These are phyloP conservation scores for Asteroscopus sphinx DNA, from an alignment of 2,888 invertebrate genomes.

Conservation along the genomic window DNA sequence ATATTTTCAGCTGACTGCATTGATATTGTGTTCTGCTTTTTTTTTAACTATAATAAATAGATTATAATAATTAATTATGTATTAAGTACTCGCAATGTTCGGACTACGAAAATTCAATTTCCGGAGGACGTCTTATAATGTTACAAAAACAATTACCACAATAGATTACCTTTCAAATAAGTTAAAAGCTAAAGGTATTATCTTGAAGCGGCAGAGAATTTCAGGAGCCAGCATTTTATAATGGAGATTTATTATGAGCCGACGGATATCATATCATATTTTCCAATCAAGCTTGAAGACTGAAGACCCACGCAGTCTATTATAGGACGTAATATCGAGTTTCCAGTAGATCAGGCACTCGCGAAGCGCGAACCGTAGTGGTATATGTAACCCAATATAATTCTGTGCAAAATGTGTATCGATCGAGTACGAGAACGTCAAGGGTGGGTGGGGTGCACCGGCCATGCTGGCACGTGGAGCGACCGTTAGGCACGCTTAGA, in stretches of 20 bases:
- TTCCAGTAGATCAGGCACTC: slow-evolving; percentile 52
- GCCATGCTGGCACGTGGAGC: slow-evolving; percentile 38
- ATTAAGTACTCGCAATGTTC: background rate
- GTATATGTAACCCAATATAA: slow-evolving; percentile 54
- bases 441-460: slow-evolving; percentile 44
- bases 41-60: background rate
- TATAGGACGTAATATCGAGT: slow-evolving; percentile 50
- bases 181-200: slow-evolving; percentile 20
- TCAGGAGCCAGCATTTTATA: slow-evolving; percentile 17
- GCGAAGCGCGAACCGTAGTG: slow-evolving; percentile 31
- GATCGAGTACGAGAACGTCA: slow-evolving; percentile 51
- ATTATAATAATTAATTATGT: too few species aligned
- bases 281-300: slow-evolving; percentile 53
- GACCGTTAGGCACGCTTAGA: slow-evolving; percentile 32
- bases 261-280: slow-evolving; percentile 45
- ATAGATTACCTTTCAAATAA: slow-evolving; percentile 17
- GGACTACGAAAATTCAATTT: slow-evolving; percentile 15
- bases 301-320: slow-evolving; percentile 56
- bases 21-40: slow-evolving; percentile 4
- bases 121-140: slow-evolving; percentile 3
- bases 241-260: slow-evolving; percentile 36
- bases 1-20: slow-evolving; percentile 11
- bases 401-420: slow-evolving; percentile 60
- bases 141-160: slow-evolving; percentile 4
- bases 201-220: slow-evolving; percentile 17